phyloP scores from a whole-genome alignment of 2,797 vertebrate species.

The Erithacus rubecula region DNA sequence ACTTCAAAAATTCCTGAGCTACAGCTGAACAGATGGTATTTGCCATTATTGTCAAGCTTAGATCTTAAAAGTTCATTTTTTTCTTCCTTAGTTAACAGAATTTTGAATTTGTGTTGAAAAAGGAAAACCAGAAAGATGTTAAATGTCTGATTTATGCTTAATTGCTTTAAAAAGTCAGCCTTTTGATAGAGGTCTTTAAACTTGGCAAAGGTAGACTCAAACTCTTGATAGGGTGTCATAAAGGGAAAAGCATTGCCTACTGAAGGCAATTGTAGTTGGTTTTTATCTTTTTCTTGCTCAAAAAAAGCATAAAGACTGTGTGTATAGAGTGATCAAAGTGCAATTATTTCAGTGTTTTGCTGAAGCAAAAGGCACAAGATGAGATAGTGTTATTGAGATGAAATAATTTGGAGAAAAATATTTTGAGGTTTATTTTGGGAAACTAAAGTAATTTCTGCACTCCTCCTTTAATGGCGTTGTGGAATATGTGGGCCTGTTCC shows the following conservation, averaged over 20 bases:
- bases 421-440: background rate
- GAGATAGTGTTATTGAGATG: background rate
- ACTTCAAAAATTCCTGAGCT: slow-evolving; percentile 18
- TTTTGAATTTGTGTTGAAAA: background rate
- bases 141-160: background rate
- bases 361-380: background rate
- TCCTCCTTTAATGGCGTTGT: background rate
- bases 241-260: background rate
- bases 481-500: background rate
- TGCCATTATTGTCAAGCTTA: slow-evolving; percentile 14
- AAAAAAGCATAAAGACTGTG: background rate
- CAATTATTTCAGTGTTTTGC: background rate
- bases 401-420: background rate
- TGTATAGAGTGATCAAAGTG: background rate
- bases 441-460: background rate
- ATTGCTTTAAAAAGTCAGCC: background rate
- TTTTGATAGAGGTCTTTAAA: background rate
- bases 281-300: background rate
- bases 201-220: background rate
- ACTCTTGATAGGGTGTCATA: background rate
- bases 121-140: background rate
- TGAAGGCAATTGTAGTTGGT: background rate
- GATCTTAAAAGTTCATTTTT: background rate
- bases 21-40: slow-evolving; percentile 22
- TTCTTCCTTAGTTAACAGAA: slow-evolving; percentile 15